A percentile compares a stretch with the other conserved stretches of the same genome.
These are phyloP conservation scores for Cyanoliseus patagonus DNA, from an alignment of 2,113 vertebrate genomes.

Conservation along the genomic window DNA sequence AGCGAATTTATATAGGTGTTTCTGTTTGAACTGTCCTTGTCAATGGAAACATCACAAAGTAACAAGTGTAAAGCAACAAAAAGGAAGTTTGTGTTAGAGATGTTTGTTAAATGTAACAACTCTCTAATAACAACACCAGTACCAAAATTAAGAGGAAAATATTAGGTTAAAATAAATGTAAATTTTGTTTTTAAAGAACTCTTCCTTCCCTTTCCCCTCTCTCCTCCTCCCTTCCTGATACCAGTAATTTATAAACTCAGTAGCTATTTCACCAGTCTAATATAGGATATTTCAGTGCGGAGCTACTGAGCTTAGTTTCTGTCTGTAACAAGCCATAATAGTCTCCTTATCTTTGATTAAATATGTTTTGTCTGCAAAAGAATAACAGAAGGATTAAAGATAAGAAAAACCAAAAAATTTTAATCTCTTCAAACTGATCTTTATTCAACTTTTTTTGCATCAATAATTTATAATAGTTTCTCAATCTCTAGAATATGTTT, in stretches of 20 bases:
- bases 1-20: neutral
- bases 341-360: neutral
- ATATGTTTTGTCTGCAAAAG: neutral
- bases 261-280: neutral
- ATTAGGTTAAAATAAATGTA: neutral
- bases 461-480: neutral
- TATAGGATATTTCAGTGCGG: neutral
- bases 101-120: neutral
- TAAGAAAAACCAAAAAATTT: neutral
- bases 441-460: neutral
- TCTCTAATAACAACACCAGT: neutral
- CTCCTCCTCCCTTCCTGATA: neutral
- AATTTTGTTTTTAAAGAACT: neutral
- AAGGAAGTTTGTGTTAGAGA: neutral
- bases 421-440: neutral
- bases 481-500: neutral
- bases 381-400: neutral
- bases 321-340: neutral
- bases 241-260: neutral
- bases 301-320: neutral
- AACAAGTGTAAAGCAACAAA: neutral
- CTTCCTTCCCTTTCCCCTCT: neutral
- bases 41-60: neutral
- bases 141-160: neutral
- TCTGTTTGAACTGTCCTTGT: neutral